A percentile compares a stretch with the other conserved stretches of the same genome.
Evolutionary conservation across 1,140 invertebrate genomes (phyloP).

Genomic region (Cheumatopsyche charites): DNA sequence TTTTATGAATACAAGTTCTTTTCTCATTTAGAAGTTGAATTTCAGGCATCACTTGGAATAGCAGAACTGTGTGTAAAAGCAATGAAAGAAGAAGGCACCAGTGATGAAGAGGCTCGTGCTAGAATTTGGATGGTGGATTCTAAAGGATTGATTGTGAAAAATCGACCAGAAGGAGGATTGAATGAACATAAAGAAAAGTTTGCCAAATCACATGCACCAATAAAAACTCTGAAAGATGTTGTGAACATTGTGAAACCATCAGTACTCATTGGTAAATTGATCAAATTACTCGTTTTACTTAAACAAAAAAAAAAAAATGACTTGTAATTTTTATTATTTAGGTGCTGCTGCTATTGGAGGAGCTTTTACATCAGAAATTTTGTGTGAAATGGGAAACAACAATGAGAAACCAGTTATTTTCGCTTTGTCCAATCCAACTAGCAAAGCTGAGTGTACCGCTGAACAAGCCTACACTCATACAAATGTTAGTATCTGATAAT

Average conservation of each 20-base stretch:
- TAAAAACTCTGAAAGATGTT: slow-evolving; percentile 76
- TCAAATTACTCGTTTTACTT: background rate
- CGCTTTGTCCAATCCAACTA: slow-evolving; percentile 95
- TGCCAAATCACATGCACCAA: slow-evolving; percentile 72
- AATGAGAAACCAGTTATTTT: slow-evolving; percentile 88
- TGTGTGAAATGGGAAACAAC: slow-evolving; percentile 79
- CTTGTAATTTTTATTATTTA: slow-evolving; percentile 53
- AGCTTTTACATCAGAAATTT: slow-evolving; percentile 84
- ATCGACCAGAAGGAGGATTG: slow-evolving; percentile 75
- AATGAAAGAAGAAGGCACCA: slow-evolving; percentile 81
- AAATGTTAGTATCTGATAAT: slow-evolving; percentile 63
- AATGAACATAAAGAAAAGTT: slow-evolving; percentile 79
- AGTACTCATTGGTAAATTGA: slow-evolving; percentile 77
- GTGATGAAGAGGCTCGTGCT: slow-evolving; percentile 70
- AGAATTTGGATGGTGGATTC: slow-evolving; percentile 80
- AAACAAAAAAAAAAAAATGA: too few species aligned
- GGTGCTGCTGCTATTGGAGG: slow-evolving; percentile 81
- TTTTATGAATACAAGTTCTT: background rate
- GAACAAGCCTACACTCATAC: slow-evolving; percentile 88
- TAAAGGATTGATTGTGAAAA: slow-evolving; percentile 74
- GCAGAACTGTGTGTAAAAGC: slow-evolving; percentile 86
- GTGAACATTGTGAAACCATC: slow-evolving; percentile 81
- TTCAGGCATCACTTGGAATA: slow-evolving; percentile 83
- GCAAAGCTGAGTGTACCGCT: slow-evolving; percentile 97
- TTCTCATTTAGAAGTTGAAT: slow-evolving; percentile 28